A percentile compares a stretch with the other conserved stretches of the same genome.
phyloP scores from a whole-genome alignment of 1,140 invertebrate species.

The Helicorthomorpha holstii region DNA sequence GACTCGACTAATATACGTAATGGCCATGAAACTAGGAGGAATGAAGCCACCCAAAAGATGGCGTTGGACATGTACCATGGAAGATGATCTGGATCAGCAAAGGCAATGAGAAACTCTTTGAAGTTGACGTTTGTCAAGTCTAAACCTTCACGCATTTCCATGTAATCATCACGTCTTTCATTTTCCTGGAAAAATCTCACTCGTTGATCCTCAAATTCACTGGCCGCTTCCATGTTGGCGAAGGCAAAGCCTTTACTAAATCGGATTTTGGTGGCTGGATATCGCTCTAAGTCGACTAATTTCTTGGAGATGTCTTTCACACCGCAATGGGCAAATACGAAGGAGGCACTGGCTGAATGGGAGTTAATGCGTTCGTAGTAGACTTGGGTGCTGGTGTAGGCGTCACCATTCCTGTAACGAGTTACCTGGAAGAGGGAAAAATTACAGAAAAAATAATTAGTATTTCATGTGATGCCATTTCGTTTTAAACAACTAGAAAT shows the following conservation, averaged over 20 bases:
- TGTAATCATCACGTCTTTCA: slow-evolving; percentile 65
- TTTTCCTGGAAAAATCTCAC: slow-evolving; percentile 62
- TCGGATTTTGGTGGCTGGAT: slow-evolving; percentile 49
- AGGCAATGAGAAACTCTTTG: slow-evolving; percentile 47
- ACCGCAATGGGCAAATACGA: slow-evolving; percentile 59
- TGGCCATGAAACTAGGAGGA: slow-evolving; percentile 68
- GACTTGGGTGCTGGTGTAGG: slow-evolving; percentile 58
- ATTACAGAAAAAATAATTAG: background rate
- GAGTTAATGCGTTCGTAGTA: slow-evolving; percentile 73
- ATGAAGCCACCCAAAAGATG: slow-evolving; percentile 55
- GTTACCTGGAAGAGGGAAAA: slow-evolving; percentile 36
- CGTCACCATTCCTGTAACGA: slow-evolving; percentile 62
- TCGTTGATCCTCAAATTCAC: slow-evolving; percentile 67
- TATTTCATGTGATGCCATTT: no score
- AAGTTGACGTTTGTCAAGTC: slow-evolving; percentile 49
- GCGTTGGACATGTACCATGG: slow-evolving; percentile 44
- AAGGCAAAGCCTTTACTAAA: slow-evolving; percentile 69
- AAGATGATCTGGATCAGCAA: slow-evolving; percentile 40
- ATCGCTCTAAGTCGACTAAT: slow-evolving; percentile 43
- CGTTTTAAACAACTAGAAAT: no score
- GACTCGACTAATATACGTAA: slow-evolving; percentile 62
- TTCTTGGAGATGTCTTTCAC: slow-evolving; percentile 61
- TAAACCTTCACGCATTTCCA: slow-evolving; percentile 74
- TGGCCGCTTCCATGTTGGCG: slow-evolving; percentile 55
- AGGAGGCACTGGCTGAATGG: slow-evolving; percentile 55